These are phyloP conservation scores for Stomatorhinus walkeri DNA, from an alignment of 2,797 vertebrate genomes.

Conservation along the genomic window DNA sequence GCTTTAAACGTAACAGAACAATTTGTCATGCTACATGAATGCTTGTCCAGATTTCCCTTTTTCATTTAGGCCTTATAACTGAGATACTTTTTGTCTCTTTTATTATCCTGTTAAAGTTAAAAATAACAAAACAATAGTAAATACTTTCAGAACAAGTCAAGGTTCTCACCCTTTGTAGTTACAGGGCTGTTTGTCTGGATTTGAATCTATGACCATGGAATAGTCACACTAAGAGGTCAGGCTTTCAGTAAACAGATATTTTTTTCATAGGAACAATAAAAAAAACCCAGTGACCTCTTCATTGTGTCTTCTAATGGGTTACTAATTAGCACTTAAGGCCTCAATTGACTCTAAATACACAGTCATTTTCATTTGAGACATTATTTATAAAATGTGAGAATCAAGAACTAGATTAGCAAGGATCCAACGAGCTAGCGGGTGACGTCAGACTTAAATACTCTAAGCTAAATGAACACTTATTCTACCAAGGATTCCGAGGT, in stretches of 20 bases:
- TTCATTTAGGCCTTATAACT: background rate
- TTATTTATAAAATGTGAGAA: background rate
- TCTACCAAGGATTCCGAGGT: background rate
- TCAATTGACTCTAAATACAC: background rate
- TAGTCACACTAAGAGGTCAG: background rate
- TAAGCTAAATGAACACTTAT: background rate
- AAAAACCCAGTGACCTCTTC: background rate
- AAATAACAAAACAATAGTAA: background rate
- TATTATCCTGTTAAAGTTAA: background rate
- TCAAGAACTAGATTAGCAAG: background rate
- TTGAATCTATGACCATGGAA: background rate
- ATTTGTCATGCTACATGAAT: background rate
- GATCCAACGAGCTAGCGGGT: background rate
- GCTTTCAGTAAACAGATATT: background rate
- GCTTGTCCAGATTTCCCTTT: background rate
- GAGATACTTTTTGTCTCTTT: background rate
- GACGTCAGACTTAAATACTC: background rate
- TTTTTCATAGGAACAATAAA: background rate
- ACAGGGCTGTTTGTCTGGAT: background rate
- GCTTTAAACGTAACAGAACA: background rate
- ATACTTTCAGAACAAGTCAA: background rate
- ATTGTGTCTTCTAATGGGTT: background rate
- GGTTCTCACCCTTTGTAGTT: background rate
- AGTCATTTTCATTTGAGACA: background rate
- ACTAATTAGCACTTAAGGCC: background rate